These are phyloP conservation scores for Arctia plantaginis DNA, from an alignment of 2,888 invertebrate species.

Conservation along the genomic window DNA sequence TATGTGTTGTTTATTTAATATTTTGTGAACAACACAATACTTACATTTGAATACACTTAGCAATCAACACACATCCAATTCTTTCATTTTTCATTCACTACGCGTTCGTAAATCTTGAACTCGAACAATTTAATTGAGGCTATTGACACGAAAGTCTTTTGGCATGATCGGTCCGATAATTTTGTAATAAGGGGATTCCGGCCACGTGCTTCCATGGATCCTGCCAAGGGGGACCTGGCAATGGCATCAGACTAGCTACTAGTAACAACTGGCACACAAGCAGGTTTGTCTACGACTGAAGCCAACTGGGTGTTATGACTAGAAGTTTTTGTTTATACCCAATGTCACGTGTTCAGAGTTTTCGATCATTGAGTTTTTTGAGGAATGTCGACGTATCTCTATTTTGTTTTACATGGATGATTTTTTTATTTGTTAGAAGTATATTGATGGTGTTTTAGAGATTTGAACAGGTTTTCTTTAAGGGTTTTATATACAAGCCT, in stretches of 20 bases:
- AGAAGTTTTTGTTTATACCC: conserved; percentile 59
- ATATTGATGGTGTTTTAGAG: background rate
- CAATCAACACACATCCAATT: conserved; percentile 15
- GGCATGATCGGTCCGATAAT: conserved; percentile 50
- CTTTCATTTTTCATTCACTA: conserved; percentile 21
- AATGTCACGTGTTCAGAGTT: conserved; percentile 26
- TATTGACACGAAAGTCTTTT: conserved; percentile 52
- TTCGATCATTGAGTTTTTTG: conserved; percentile 33
- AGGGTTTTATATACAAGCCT: background rate
- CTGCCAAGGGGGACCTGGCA: conserved; percentile 60
- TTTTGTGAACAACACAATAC: background rate
- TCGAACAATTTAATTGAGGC: conserved; percentile 28
- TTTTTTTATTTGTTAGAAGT: conserved; percentile 2
- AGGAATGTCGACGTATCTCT: background rate
- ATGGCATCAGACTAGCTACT: conserved; percentile 64
- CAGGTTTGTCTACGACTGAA: conserved; percentile 61
- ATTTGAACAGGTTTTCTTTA: background rate
- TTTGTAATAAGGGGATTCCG: conserved; percentile 58
- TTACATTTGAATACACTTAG: background rate
- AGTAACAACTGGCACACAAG: conserved; percentile 69
- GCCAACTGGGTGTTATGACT: conserved; percentile 75
- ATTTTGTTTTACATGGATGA: background rate
- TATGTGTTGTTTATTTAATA: background rate
- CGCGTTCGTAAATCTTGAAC: conserved; percentile 11
- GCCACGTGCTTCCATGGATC: conserved; percentile 56